Evolutionary conservation across 2,113 vertebrate species (phyloP).

Genomic region (Sporophila hypoxantha): DNA sequence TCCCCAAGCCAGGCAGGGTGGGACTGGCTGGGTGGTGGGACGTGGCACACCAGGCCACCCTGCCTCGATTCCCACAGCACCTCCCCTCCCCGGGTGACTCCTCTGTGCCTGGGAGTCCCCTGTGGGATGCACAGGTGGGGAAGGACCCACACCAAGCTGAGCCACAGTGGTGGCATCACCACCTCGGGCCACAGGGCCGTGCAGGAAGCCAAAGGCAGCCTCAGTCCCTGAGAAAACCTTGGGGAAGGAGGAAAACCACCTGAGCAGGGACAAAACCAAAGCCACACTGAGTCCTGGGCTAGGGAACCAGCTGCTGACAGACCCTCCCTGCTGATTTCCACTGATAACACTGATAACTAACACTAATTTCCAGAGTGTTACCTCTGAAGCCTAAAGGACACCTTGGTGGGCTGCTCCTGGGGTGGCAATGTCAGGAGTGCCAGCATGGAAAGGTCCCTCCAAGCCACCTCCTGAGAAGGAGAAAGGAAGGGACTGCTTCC

Average conservation of each 20-base stretch:
- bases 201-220: not conserved
- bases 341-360: too few species aligned
- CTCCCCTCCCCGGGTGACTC: not conserved
- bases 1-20: not conserved
- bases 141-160: not conserved
- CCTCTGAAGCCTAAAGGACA: not conserved
- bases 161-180: fast-evolving
- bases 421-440: not conserved
- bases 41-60: fast-evolving
- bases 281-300: not conserved
- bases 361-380: not conserved
- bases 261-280: not conserved
- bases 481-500: not conserved
- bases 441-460: not conserved
- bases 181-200: not conserved
- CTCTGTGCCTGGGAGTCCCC: not conserved
- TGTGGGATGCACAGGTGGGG: not conserved
- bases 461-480: not conserved
- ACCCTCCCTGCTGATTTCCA: not conserved
- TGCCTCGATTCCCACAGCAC: not conserved
- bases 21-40: not conserved
- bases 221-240: not conserved
- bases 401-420: not conserved
- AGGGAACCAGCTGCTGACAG: not conserved
- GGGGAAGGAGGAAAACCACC: not conserved